These are phyloP conservation scores for Macheiramphus alcinus DNA, from an alignment of 2,113 vertebrate genomes.

Conservation along the genomic window DNA sequence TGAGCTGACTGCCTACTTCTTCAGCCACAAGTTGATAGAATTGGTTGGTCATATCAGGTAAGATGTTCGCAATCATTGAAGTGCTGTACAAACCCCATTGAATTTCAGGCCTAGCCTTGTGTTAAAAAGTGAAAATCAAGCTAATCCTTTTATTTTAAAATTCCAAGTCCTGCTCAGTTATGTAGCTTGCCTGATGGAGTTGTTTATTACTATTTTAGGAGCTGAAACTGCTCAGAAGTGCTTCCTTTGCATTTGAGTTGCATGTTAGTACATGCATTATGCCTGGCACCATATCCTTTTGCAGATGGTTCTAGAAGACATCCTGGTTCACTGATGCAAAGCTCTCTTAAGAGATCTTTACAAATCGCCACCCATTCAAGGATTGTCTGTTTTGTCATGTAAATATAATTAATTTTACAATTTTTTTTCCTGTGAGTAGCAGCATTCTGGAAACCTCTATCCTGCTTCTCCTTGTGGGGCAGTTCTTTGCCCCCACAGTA, in stretches of 20 bases:
- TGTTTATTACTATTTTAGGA: not conserved
- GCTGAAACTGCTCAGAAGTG: not conserved
- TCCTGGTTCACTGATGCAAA: not conserved
- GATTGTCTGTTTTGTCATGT: not conserved
- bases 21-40: slow-evolving; percentile 97
- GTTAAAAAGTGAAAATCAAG: not conserved
- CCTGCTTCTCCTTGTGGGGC: not conserved
- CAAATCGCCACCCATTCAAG: not conserved
- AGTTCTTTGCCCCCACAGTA: not conserved
- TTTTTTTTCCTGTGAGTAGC: not conserved
- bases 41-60: slow-evolving; percentile 97
- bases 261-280: not conserved
- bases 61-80: not conserved
- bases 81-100: not conserved
- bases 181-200: not conserved
- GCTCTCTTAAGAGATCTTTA: not conserved
- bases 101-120: not conserved
- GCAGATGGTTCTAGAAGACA: not conserved
- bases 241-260: not conserved
- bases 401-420: not conserved
- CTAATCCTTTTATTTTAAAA: not conserved
- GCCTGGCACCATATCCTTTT: not conserved
- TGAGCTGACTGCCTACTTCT: slow-evolving; percentile 93
- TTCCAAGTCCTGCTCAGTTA: not conserved
- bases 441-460: not conserved